Base-by-base conservation (phyloP, 2,888 invertebrate genomes). In the Schizotus pectinicornis region DNA sequence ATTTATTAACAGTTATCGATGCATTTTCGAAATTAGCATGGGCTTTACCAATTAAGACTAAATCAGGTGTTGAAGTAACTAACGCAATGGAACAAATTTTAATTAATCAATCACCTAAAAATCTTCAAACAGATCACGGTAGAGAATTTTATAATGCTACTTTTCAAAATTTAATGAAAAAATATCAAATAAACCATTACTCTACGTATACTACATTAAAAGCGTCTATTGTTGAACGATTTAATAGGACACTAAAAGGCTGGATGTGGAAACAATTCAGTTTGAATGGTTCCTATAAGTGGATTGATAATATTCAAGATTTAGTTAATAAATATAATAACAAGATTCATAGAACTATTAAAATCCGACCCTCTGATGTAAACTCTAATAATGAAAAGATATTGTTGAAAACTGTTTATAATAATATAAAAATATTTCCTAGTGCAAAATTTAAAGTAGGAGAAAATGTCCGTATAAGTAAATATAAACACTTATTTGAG, bases 21-120 rank as follows among this genome's bases (percentile, higher is more conserved):
- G 63, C 66, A 30, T 78, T 77, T 66, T 77, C 76, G 2, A 79
- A 80, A 67, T 79, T 65, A 68, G 70, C 75, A 3, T 80, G 75
- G 75, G 70, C 69, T 33, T 51, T 64, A 38, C 72, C 76, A 3
- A 35, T 77, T 6, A 78, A 77, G 66, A 68, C 59, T 8, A 77
- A 77, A 69, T 65, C 51, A 47, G 74, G 57, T 12, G 48, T 58
- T 38, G 70, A 74, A 53, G 70, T 76, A 6, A 59, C 61, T 8
- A 36, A 53, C 22, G 68, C 61, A 14, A 65, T 72, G 61, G 39
- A 51, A 32, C 51, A 59, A 33, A 39, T 54, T 47, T 34, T 54
- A 35, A 34, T 32, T 36, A 48, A 47, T 14, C 37, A 48, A 36
- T 32, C 35, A 33, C 49, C 52, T 11, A 39, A 38, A 33, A 51